phyloP scores from a whole-genome alignment of 1,140 invertebrate genomes.

The Dreissena rostriformis region DNA sequence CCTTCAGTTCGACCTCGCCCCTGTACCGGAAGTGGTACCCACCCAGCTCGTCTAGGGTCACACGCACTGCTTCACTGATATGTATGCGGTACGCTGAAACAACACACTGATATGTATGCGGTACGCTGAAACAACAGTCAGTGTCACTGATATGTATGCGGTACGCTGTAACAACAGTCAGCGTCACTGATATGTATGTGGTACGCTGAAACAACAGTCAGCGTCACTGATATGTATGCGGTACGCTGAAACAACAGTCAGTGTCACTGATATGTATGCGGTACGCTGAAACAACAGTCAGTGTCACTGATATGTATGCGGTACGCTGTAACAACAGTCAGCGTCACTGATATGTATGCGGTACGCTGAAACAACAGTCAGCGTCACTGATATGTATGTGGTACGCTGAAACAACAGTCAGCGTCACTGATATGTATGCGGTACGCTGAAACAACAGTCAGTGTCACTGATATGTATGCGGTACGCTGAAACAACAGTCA shows the following conservation, averaged over 20 bases:
- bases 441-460: conserved; percentile 73
- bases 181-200: conserved; percentile 76
- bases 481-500: conserved; percentile 73
- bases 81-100: conserved; percentile 77
- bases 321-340: conserved; percentile 73
- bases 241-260: conserved; percentile 73
- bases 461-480: conserved; percentile 78
- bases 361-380: conserved; percentile 73
- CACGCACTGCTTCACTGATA: conserved; percentile 84
- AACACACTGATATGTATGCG: conserved; percentile 74
- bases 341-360: conserved; percentile 76
- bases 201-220: conserved; percentile 73
- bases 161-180: conserved; percentile 73
- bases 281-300: conserved; percentile 73
- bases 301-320: conserved; percentile 78
- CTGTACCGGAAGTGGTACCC: conserved; percentile 91
- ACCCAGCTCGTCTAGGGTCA: conserved; percentile 88
- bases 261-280: conserved; percentile 78
- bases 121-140: conserved; percentile 73
- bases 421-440: conserved; percentile 76
- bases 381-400: conserved; percentile 76
- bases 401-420: conserved; percentile 73
- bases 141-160: conserved; percentile 78
- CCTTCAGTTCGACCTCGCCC: conserved; percentile 91
- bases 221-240: conserved; percentile 76